Evolutionary conservation across 64 coral and sea anemone species (phyloP).

Genomic region (Montipora cactus): DNA sequence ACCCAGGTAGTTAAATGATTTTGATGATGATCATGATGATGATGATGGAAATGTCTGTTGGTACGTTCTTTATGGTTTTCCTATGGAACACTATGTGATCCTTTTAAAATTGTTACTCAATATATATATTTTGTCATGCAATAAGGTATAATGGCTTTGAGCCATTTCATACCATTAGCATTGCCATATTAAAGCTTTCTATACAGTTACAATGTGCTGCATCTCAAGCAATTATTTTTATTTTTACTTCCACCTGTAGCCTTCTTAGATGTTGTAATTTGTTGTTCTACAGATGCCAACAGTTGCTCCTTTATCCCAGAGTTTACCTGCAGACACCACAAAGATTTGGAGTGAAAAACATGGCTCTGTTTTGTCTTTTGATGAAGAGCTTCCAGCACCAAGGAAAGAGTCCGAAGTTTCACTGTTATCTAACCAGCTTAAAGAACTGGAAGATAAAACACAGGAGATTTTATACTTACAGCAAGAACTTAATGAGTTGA

Average conservation of each 20-base stretch:
- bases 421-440: constrained; percentile 70
- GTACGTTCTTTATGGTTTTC: too few species aligned
- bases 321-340: constrained; percentile 38
- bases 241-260: neutral
- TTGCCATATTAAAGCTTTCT: too few species aligned
- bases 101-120: too few species aligned
- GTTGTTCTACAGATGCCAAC: neutral
- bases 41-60: too few species aligned
- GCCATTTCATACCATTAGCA: too few species aligned
- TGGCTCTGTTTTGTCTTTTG: constrained; percentile 89
- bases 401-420: constrained; percentile 85
- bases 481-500: constrained; percentile 95
- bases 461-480: constrained; percentile 90
- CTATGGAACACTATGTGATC: too few species aligned
- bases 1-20: too few species aligned
- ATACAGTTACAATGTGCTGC: too few species aligned
- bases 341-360: constrained; percentile 69
- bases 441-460: constrained; percentile 98
- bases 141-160: too few species aligned
- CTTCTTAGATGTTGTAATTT: neutral
- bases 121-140: too few species aligned
- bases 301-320: constrained; percentile 23
- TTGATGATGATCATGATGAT: too few species aligned
- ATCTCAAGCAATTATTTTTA: too few species aligned
- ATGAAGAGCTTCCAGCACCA: constrained; percentile 62